Evolutionary conservation across 1,140 invertebrate genomes (phyloP), one percentile per base, ranked within the genome.

Genomic region (Temnothorax longispinosus): DNA sequence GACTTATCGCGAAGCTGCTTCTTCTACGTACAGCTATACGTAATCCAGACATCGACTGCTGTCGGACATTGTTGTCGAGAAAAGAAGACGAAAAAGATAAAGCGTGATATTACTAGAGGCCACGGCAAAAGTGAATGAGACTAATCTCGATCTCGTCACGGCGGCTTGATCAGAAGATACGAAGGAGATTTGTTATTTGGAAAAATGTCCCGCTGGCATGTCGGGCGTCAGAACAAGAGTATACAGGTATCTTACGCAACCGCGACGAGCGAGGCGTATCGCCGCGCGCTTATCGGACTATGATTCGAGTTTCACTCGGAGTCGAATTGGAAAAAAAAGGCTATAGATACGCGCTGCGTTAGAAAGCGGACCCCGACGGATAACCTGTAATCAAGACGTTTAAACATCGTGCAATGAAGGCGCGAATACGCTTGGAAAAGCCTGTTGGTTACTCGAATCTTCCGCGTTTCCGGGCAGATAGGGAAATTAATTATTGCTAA

Each of bases 331-430:
- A 71, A 87, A 81, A 87, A 81, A 89, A 90, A 60, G 71, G 74
- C 13, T 15, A 21, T 58, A 85, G 65, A 87, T 77, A 88, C 56
- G 76, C 56, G 76, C 52, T 85, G 77, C 71, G 90, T 92, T 92
- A 92, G 90, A 92, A 92, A 92, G 91, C 86, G 89, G 91, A 71
- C 77, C 77, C 58, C 81, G 64, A 47, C 47, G 64, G 82, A 80
- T 78, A 92, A 86, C 89, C 87, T 78, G 86, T 91, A 89, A 92
- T 92, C 87, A 90, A 86, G 87, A 91, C 77, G 88, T 88, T 76
- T 74, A 75, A 54, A 72, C 44, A 75, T 88, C 60, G 60, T 50
- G 52, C 75, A 44, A n/a, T 10, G 10, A 67, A 72, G n/a, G 64
- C 11, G 58, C 50, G 52, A 82, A 58, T 44, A n/a, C 3, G 38